These are phyloP conservation scores for Drosophila cyrtoloma DNA, from an alignment of 2,888 invertebrate genomes.

Conservation along the genomic window DNA sequence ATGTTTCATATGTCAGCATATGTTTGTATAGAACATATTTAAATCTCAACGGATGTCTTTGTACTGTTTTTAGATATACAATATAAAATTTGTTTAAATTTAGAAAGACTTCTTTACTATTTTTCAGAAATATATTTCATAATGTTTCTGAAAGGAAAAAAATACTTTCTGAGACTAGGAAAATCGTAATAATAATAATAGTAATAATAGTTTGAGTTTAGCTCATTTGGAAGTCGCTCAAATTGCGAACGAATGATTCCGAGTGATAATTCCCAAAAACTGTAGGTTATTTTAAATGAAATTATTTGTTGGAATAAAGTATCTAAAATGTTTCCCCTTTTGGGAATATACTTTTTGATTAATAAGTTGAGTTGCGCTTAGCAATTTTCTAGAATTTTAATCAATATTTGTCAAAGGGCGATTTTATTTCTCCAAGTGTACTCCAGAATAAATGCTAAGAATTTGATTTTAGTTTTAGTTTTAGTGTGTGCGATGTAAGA, in stretches of 20 bases:
- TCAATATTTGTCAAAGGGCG: not conserved
- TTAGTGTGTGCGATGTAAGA: not conserved
- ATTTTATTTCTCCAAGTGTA: not conserved
- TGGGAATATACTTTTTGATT: not conserved
- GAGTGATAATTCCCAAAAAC: not conserved
- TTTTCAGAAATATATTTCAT: too few relatives aligned
- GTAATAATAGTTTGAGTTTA: not conserved
- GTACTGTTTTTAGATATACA: not conserved
- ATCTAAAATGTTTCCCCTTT: not conserved
- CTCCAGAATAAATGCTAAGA: not conserved
- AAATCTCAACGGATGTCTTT: too few relatives aligned
- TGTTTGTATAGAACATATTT: too few relatives aligned
- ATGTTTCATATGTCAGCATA: too few relatives aligned
- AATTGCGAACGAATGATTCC: too few relatives aligned
- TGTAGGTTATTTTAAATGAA: not conserved
- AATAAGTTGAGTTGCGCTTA: not conserved
- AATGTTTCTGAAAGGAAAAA: not conserved
- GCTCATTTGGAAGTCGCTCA: not conserved
- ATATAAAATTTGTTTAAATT: not conserved
- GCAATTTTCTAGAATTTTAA: not conserved
- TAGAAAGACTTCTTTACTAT: not conserved
- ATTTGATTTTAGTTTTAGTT: slow-evolving; percentile 2
- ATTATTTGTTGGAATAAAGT: not conserved
- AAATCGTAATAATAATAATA: not conserved
- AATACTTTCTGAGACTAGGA: not conserved